Base-by-base conservation (phyloP, 2,113 vertebrate species). In the Gadus macrocephalus region DNA sequence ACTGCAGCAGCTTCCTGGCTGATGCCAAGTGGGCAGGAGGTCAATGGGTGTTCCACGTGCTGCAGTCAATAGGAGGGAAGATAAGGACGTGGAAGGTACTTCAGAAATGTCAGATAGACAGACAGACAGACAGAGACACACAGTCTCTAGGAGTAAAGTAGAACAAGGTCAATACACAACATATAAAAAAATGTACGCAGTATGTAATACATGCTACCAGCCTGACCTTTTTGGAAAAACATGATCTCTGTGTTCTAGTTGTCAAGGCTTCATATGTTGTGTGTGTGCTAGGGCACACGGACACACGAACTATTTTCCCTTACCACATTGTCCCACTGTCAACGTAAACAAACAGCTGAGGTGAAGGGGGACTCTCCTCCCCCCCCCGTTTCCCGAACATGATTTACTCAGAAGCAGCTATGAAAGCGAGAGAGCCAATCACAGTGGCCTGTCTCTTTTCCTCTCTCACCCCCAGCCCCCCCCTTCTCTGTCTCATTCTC, bases 21-120 rank as follows among this genome's bases (percentile, higher is more conserved):
- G 70, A 31, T 74, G 80, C 83, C 79, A 86, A 76, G 67, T 89
- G 66, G 83, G 76, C 65, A 71, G 35, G 87, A 89, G 85, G 81
- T 88, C 73, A 78, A 25, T 65, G 73, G 78, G 71, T 75, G 79
- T 76, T 72, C 22, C 61, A 66, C 28, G 59, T 56, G 59, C 59
- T 71, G 35, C 60, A 63, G 38, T 76, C 82, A 87, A 85, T 77
- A 66, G 75, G 62, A 75, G 68, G 55, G 64, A 58, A 71, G 72
- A 58, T 16, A 58, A 67, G 72, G 73, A 35, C 64, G 76, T 75
- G 58, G 76, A 63, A 77, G 67, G 71, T 59, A 72, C 71, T 16
- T 74, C 6, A 22, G 31, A 4, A 61, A n/a, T 55, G 31, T 7
- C 31, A 35, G 31, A 35, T 4, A 35, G 31, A 35, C 31, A 35